Percentiles rank a stretch among this genome's conserved stretches.
These are phyloP conservation scores for Podarcis muralis DNA, from an alignment of 2,113 vertebrate species.

Conservation along the genomic window DNA sequence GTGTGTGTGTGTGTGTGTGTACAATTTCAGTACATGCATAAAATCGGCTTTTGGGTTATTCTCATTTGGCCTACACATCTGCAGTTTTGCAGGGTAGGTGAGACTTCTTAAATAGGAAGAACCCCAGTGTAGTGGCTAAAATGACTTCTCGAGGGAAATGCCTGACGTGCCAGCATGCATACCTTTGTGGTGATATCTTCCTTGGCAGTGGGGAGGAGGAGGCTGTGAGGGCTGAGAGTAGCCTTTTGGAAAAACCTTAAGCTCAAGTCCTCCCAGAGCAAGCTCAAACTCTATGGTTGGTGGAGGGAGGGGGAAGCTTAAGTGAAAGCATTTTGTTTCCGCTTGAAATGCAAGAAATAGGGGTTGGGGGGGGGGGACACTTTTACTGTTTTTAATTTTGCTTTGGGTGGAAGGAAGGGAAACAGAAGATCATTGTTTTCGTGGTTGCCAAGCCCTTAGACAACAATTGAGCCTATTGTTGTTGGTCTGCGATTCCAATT, in stretches of 20 bases:
- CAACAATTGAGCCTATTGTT: conserved; percentile 55
- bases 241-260: conserved; percentile 28
- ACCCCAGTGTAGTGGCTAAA: conserved; percentile 61
- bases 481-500: conserved; percentile 55
- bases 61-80: background rate
- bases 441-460: conserved; percentile 47
- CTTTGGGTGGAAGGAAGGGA: conserved; percentile 50
- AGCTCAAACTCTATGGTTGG: conserved; percentile 22
- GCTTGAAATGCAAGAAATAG: conserved; percentile 57
- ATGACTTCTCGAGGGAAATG: conserved; percentile 78
- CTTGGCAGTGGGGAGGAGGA: conserved; percentile 31
- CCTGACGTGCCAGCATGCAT: conserved; percentile 73
- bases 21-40: background rate
- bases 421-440: conserved; percentile 65
- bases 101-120: conserved; percentile 24
- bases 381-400: conserved; percentile 54
- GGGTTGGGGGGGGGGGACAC: background rate
- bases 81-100: conserved; percentile 1
- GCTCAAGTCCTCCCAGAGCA: conserved; percentile 26
- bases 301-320: background rate
- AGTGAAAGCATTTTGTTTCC: conserved; percentile 53
- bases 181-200: conserved; percentile 58
- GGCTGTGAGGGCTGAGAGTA: conserved; percentile 42
- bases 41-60: background rate
- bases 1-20: background rate